Evolutionary conservation across 2,797 vertebrate genomes (phyloP).

Genomic region (Tangara arthus): DNA sequence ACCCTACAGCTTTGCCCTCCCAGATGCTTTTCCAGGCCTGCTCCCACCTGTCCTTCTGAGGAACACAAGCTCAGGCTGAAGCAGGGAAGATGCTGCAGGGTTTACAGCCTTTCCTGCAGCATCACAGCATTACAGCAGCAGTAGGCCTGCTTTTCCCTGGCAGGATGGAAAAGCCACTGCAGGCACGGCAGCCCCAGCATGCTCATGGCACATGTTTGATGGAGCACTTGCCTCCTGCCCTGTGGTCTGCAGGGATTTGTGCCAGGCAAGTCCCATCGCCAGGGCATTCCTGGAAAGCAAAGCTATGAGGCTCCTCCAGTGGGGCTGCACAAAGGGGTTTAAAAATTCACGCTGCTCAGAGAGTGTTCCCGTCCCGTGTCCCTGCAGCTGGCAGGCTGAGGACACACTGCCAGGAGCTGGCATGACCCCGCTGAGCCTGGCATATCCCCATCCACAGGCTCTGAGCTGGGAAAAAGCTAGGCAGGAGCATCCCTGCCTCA

Average conservation of each 20-base stretch:
- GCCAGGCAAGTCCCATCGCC: neutral
- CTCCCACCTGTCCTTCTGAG: neutral
- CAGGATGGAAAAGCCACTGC: neutral
- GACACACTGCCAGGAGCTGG: neutral
- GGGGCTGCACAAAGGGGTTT: neutral
- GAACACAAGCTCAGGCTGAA: accelerated
- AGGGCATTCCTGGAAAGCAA: conserved; percentile 36
- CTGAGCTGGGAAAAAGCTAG: neutral
- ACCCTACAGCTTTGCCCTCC: neutral
- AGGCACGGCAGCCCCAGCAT: accelerated
- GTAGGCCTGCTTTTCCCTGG: neutral
- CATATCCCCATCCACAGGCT: neutral
- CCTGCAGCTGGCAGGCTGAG: neutral
- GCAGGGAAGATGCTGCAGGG: neutral
- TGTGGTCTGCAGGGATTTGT: accelerated
- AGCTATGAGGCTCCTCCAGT: neutral
- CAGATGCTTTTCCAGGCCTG: neutral
- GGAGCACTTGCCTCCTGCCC: neutral
- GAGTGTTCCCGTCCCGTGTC: neutral
- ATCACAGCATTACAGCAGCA: accelerated
- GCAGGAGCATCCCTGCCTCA: neutral
- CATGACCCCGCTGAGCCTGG: neutral
- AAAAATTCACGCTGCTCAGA: neutral
- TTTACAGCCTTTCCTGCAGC: neutral
- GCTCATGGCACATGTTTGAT: accelerated